Conservation (phyloP, 2,888 invertebrate species). For the Coelinius sp. region DNA sequence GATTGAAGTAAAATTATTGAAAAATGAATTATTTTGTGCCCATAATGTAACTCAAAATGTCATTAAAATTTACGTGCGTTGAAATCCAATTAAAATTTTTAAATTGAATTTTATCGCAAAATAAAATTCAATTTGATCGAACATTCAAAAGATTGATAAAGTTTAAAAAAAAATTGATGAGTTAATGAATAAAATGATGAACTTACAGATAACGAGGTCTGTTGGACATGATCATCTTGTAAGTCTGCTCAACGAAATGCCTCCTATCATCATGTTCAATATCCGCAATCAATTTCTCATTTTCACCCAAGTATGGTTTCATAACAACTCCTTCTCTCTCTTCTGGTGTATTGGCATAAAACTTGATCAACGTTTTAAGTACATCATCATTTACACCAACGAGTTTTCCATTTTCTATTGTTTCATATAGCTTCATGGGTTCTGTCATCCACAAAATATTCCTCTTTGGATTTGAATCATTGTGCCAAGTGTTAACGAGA, state of each 20-base stretch:
- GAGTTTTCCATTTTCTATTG: conserved; percentile 78
- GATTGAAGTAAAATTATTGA: too few species aligned
- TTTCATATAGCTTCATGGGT: conserved; percentile 82
- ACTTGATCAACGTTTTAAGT: conserved; percentile 80
- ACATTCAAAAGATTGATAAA: background rate
- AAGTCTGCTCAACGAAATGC: conserved; percentile 79
- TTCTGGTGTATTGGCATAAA: conserved; percentile 81
- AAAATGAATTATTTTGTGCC: too few species aligned
- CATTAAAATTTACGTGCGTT: too few species aligned
- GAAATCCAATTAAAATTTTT: too few species aligned
- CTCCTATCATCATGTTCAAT: conserved; percentile 80
- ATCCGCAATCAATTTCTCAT: conserved; percentile 76
- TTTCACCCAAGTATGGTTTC: conserved; percentile 81
- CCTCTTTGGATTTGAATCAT: conserved; percentile 78
- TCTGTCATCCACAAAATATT: conserved; percentile 88
- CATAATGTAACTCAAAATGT: too few species aligned
- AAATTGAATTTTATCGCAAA: too few species aligned
- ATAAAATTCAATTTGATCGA: background rate
- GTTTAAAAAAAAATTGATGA: conserved; percentile 29
- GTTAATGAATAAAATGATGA: conserved; percentile 17
- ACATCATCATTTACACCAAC: conserved; percentile 87
- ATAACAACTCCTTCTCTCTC: conserved; percentile 76
- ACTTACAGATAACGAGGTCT: conserved; percentile 74
- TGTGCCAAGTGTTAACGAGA: conserved; percentile 76
- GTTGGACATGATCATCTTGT: conserved; percentile 80